Evolutionary conservation across 2,888 invertebrate genomes (phyloP).

Genomic region (Lasioglossum zephyrum): DNA sequence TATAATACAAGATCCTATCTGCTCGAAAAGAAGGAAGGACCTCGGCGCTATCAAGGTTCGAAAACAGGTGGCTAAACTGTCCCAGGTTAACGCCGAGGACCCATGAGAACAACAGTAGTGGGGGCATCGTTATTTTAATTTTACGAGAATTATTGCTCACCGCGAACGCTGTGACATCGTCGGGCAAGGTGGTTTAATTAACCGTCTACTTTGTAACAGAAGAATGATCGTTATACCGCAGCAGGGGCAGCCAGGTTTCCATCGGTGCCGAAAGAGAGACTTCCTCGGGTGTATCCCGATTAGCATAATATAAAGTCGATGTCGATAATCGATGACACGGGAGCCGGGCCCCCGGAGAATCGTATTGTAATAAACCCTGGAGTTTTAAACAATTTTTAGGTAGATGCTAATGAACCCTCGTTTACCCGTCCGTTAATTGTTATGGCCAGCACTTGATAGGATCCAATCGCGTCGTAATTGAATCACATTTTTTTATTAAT

Average conservation of each 20-base stretch:
- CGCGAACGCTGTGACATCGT: conserved; percentile 15
- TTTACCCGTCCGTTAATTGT: conserved; percentile 43
- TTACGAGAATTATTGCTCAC: conserved; percentile 46
- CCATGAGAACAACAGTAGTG: not conserved
- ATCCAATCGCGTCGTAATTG: conserved; percentile 39
- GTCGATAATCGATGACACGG: conserved; percentile 47
- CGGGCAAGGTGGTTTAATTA: conserved; percentile 52
- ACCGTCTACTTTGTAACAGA: conserved; percentile 44
- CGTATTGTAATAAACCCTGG: conserved; percentile 9
- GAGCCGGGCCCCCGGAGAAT: not conserved
- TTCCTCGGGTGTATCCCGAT: conserved; percentile 32
- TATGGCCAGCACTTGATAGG: conserved; percentile 20
- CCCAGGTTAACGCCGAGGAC: not conserved
- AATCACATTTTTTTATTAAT: conserved; percentile 28
- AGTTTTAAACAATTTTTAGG: conserved; percentile 31
- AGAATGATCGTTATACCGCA: conserved; percentile 22
- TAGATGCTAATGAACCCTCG: conserved; percentile 32
- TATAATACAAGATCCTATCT: conserved; percentile 62
- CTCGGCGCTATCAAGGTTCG: conserved; percentile 9
- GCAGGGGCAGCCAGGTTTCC: not conserved
- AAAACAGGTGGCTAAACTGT: conserved; percentile 30
- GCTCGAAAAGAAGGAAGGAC: not conserved
- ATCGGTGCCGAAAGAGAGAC: conserved; percentile 1
- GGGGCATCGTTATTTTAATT: conserved; percentile 50
- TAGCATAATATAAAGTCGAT: conserved; percentile 53